Evolutionary conservation across 2,113 vertebrate genomes (phyloP).

Genomic region (Arothron firmamentum): DNA sequence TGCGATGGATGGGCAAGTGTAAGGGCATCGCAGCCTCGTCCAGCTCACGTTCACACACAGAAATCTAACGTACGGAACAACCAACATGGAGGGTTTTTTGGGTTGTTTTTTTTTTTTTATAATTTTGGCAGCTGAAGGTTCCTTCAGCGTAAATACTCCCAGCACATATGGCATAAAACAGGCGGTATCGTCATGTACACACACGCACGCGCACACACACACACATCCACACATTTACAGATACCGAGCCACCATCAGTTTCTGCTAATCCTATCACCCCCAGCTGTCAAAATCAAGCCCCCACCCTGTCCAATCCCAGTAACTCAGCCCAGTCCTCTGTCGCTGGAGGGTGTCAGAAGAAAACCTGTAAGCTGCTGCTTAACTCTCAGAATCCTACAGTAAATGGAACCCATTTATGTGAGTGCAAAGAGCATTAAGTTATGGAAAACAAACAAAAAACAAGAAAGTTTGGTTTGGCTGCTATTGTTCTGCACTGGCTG

Average conservation of each 20-base stretch:
- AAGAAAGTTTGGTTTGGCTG: not conserved
- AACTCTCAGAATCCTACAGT: conserved; percentile 5
- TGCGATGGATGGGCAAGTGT: conserved; percentile 44
- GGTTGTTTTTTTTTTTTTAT: not conserved
- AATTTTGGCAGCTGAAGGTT: conserved; percentile 6
- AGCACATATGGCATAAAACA: conserved; percentile 47
- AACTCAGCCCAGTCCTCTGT: conserved; percentile 14
- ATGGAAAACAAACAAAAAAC: conserved; percentile 3
- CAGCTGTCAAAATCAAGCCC: conserved; percentile 66
- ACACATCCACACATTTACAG: conserved; percentile 45
- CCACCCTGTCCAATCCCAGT: conserved; percentile 41
- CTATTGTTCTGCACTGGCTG: not conserved
- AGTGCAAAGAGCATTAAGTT: conserved; percentile 5
- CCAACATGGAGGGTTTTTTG: too few relatives aligned
- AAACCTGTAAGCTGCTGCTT: conserved; percentile 46
- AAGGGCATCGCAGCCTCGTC: conserved; percentile 47
- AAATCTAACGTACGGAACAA: not conserved
- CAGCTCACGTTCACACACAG: conserved; percentile 9
- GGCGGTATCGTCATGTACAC: conserved; percentile 17
- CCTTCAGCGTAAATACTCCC: conserved; percentile 42
- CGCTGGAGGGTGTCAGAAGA: conserved; percentile 44
- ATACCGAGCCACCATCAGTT: conserved; percentile 41
- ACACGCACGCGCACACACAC: conserved; percentile 12
- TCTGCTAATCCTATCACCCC: conserved; percentile 64
- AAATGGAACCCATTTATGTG: not conserved